These are phyloP conservation scores for Aphaenogaster ashmeadi DNA, from an alignment of 1,140 invertebrate genomes.

Conservation along the genomic window DNA sequence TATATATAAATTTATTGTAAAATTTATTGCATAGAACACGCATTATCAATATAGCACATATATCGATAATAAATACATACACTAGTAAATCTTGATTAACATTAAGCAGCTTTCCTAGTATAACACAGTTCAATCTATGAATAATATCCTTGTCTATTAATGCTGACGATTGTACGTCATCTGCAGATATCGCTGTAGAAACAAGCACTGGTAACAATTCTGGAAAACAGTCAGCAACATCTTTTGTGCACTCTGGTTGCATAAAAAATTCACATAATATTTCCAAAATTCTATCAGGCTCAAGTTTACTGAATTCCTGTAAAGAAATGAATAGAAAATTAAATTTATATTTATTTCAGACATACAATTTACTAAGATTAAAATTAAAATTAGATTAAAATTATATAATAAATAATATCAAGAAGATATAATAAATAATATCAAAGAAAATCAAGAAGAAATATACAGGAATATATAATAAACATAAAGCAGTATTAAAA, in stretches of 20 bases:
- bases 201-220: constrained; percentile 83
- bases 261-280: constrained; percentile 81
- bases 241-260: constrained; percentile 77
- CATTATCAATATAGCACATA: not conserved
- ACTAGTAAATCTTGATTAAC: constrained; percentile 87
- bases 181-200: constrained; percentile 75
- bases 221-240: constrained; percentile 85
- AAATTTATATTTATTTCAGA: constrained; percentile 16
- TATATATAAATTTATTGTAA: no score
- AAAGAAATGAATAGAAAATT: constrained; percentile 59
- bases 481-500: not conserved
- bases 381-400: constrained; percentile 3
- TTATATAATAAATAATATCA: constrained; percentile 16
- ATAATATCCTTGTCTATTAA: constrained; percentile 63
- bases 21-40: not conserved
- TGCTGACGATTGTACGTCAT: constrained; percentile 47
- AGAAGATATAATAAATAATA: not conserved
- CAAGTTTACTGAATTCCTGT: constrained; percentile 73
- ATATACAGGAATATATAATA: not conserved
- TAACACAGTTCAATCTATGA: constrained; percentile 84
- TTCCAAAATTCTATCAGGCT: constrained; percentile 74
- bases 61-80: constrained; percentile 82
- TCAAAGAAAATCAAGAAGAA: constrained; percentile 5
- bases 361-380: constrained; percentile 6
- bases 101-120: constrained; percentile 85